These are phyloP conservation scores for Poeciliopsis prolifica DNA, from an alignment of 2,113 vertebrate genomes.

Conservation along the genomic window DNA sequence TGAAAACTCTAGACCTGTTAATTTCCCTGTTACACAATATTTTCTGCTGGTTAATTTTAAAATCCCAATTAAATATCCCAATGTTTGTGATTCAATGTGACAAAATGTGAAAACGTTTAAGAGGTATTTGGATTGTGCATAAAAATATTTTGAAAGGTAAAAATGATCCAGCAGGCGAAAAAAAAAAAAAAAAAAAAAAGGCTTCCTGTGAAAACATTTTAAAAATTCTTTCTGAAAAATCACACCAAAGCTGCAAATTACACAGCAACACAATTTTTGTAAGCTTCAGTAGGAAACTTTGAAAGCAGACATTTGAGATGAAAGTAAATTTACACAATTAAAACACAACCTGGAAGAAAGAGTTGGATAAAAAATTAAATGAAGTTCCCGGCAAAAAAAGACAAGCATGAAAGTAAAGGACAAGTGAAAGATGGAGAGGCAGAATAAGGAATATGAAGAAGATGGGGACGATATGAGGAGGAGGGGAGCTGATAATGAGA, in stretches of 20 bases:
- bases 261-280: slow-evolving; percentile 46
- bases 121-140: no score
- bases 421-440: slow-evolving; percentile 47
- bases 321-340: slow-evolving; percentile 55
- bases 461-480: slow-evolving; percentile 43
- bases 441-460: slow-evolving; percentile 51
- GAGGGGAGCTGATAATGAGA: slow-evolving; percentile 66
- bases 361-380: slow-evolving; percentile 56
- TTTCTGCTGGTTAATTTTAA: no score
- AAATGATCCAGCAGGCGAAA: slow-evolving; percentile 4
- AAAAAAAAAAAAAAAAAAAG: no score
- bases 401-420: slow-evolving; percentile 38
- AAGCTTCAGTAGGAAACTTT: slow-evolving; percentile 55
- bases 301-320: slow-evolving; percentile 44
- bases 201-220: slow-evolving; percentile 23
- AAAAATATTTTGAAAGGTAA: background rate
- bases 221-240: slow-evolving; percentile 48
- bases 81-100: no score
- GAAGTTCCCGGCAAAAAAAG: slow-evolving; percentile 45
- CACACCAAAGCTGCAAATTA: slow-evolving; percentile 58
- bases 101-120: no score
- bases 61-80: no score
- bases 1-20: background rate
- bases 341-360: slow-evolving; percentile 33
- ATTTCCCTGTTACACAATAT: background rate